Conservation (phyloP, 2,888 invertebrate genomes). For the Brachypterus glaber region DNA sequence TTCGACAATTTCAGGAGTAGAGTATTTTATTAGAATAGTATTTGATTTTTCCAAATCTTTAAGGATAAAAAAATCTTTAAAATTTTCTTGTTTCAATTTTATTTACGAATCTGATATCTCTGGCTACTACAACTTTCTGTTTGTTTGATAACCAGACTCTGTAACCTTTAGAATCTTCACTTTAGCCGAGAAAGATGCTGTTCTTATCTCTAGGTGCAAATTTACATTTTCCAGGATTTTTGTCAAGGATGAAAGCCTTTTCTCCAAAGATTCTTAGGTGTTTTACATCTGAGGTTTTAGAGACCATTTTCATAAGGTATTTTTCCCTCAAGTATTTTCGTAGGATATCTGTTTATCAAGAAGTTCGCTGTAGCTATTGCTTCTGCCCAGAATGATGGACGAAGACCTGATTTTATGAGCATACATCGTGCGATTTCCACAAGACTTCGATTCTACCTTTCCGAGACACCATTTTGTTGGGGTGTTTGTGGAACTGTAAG, state of each 20-base stretch:
- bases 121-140: conserved; percentile 5
- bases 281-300: not conserved
- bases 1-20: too few species aligned
- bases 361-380: conserved; percentile 30
- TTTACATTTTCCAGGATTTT: too few species aligned
- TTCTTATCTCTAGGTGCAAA: conserved; percentile 16
- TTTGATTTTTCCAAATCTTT: too few species aligned
- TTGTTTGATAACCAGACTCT: conserved; percentile 16
- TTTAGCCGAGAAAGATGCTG: conserved; percentile 19
- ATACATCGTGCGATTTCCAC: conserved; percentile 20
- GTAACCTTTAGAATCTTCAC: conserved; percentile 16
- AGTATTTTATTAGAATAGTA: too few species aligned
- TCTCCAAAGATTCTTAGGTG: conserved; percentile 9
- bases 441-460: conserved; percentile 16
- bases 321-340: conserved; percentile 18
- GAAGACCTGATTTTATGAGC: conserved; percentile 24
- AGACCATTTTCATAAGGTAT: conserved; percentile 22
- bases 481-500: conserved; percentile 18
- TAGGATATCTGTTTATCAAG: conserved; percentile 27
- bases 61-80: too few species aligned
- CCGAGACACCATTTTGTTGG: conserved; percentile 20
- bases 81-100: too few species aligned
- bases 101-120: conserved; percentile 14
- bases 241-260: too few species aligned
- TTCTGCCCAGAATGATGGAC: conserved; percentile 30